Conservation (phyloP, 2,113 vertebrate genomes). For the Myrmophylax atrothorax region DNA sequence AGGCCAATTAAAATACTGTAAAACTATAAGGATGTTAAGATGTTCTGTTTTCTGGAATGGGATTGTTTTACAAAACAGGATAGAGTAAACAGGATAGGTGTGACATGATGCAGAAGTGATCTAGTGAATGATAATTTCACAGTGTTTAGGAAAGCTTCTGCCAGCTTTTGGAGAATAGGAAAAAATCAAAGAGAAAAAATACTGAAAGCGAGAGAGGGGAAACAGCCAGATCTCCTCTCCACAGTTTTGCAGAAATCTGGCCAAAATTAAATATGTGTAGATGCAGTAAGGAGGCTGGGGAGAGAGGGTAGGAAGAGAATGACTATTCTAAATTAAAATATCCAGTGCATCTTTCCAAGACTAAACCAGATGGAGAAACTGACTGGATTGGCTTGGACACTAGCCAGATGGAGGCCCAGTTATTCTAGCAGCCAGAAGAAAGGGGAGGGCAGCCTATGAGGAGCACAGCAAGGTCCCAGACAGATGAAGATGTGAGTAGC, state of each 20-base stretch:
- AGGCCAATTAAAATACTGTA: background rate
- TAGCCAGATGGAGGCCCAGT: background rate
- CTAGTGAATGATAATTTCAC: background rate
- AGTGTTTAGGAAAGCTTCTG: background rate
- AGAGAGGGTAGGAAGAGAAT: background rate
- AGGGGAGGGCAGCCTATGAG: background rate
- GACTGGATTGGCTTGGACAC: background rate
- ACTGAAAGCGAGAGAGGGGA: background rate
- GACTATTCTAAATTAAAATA: slow-evolving; percentile 9
- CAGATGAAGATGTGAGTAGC: background rate
- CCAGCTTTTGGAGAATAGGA: background rate
- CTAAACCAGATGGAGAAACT: slow-evolving; percentile 39
- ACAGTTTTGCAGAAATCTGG: background rate
- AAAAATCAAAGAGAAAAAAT: background rate
- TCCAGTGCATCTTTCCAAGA: background rate
- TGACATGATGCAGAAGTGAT: rapidly evolving
- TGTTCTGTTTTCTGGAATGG: rapidly evolving
- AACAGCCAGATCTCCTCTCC: background rate
- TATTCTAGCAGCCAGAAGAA: background rate
- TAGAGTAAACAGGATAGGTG: background rate
- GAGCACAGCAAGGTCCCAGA: background rate
- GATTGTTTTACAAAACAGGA: background rate
- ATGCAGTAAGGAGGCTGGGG: background rate
- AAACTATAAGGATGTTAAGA: background rate
- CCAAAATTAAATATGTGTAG: background rate